These are phyloP conservation scores for Sepiola atlantica DNA, from an alignment of 2,888 invertebrate species.

Conservation along the genomic window DNA sequence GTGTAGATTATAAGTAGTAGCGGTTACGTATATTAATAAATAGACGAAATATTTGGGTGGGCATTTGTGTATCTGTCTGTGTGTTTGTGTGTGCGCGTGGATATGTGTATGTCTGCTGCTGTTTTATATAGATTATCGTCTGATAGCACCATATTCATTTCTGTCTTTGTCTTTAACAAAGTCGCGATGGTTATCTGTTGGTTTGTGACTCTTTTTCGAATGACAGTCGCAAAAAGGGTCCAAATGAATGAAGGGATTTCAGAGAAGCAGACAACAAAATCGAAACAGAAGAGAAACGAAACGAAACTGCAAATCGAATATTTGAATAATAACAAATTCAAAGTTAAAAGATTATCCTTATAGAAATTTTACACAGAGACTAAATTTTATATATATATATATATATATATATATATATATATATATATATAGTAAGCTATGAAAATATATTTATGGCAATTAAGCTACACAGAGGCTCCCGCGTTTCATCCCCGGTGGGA, in stretches of 20 bases:
- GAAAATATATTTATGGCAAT: too few relatives aligned
- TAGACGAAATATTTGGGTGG: too few relatives aligned
- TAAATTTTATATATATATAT: too few relatives aligned
- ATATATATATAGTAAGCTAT: too few relatives aligned
- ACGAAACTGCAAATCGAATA: constrained; percentile 14
- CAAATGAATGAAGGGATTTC: neutral
- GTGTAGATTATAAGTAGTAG: too few relatives aligned
- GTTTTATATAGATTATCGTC: neutral
- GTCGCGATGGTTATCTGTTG: neutral
- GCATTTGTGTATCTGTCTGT: neutral
- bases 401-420: too few relatives aligned
- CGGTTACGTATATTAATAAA: too few relatives aligned
- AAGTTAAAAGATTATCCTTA: neutral
- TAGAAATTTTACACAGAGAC: neutral
- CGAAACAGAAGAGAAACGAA: neutral
- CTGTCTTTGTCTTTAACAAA: neutral
- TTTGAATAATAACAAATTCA: neutral
- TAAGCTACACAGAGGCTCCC: too few relatives aligned
- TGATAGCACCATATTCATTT: neutral
- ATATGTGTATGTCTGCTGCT: neutral
- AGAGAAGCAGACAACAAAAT: neutral
- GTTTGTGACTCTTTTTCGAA: neutral
- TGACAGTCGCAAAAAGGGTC: neutral
- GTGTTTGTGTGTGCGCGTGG: too few relatives aligned
- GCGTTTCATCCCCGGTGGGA: too few relatives aligned